Conservation (phyloP, 2,888 invertebrate genomes). For the Thumatha senex region DNA sequence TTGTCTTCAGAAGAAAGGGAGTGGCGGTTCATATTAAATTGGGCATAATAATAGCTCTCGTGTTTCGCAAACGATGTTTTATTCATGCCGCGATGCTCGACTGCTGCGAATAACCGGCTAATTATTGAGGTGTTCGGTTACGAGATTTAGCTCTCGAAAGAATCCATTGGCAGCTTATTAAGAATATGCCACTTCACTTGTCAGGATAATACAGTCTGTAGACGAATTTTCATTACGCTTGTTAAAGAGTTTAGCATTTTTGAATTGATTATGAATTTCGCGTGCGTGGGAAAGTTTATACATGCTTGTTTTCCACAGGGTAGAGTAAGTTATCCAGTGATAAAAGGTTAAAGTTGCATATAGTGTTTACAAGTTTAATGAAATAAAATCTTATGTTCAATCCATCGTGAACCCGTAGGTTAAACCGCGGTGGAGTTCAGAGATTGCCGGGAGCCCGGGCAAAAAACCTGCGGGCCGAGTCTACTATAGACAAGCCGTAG, state of each 20-base stretch:
- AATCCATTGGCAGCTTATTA: slow-evolving; percentile 46
- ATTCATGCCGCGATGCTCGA: slow-evolving; percentile 73
- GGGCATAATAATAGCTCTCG: slow-evolving; percentile 59
- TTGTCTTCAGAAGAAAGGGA: slow-evolving; percentile 18
- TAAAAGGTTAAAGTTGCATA: too few species aligned
- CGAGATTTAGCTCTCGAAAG: slow-evolving; percentile 52
- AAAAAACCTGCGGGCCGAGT: too few species aligned
- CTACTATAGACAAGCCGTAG: too few species aligned
- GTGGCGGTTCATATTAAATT: slow-evolving; percentile 39
- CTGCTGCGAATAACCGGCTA: slow-evolving; percentile 72
- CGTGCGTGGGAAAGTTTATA: too few species aligned
- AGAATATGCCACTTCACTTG: slow-evolving; percentile 55
- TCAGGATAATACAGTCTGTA: slow-evolving; percentile 50
- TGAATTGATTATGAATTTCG: slow-evolving; percentile 39
- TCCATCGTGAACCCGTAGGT: too few species aligned
- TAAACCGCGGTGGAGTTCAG: too few species aligned
- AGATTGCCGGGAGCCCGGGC: too few species aligned
- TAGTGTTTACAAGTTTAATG: too few species aligned
- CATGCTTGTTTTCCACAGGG: too few species aligned
- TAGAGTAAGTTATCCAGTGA: too few species aligned
- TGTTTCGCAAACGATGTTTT: slow-evolving; percentile 73
- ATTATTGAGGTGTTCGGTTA: slow-evolving; percentile 71
- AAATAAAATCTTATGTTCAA: too few species aligned
- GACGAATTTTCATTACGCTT: slow-evolving; percentile 36
- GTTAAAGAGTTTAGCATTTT: slow-evolving; percentile 20